These are phyloP conservation scores for Cosmopolites sordidus DNA, from an alignment of 2,888 invertebrate genomes.

Conservation along the genomic window DNA sequence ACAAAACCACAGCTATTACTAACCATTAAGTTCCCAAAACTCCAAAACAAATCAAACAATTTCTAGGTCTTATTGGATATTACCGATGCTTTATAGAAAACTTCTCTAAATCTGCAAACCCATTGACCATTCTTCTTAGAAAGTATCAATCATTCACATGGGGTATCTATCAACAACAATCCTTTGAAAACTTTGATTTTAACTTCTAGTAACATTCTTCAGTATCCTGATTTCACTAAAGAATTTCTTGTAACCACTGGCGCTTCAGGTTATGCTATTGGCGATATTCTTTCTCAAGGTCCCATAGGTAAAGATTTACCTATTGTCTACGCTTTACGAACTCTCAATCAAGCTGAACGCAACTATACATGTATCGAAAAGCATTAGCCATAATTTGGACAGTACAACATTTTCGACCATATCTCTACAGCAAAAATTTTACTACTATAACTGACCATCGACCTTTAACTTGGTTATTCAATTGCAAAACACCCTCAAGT, in stretches of 20 bases:
- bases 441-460: constrained; percentile 40
- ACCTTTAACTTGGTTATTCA: constrained; percentile 40
- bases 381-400: too few relatives aligned
- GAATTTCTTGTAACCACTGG: constrained; percentile 38
- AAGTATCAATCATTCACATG: constrained; percentile 2
- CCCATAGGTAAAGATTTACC: constrained; percentile 37
- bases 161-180: neutral
- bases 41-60: constrained; percentile 36
- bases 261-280: constrained; percentile 35
- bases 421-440: constrained; percentile 41
- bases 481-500: constrained; percentile 33
- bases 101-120: constrained; percentile 13
- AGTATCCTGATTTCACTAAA: constrained; percentile 35
- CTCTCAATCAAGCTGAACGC: constrained; percentile 34
- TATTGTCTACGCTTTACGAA: constrained; percentile 37
- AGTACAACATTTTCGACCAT: too few relatives aligned
- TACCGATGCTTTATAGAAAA: constrained; percentile 31
- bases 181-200: neutral
- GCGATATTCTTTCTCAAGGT: constrained; percentile 37
- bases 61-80: constrained; percentile 34
- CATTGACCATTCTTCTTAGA: constrained; percentile 11
- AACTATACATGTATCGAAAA: constrained; percentile 35
- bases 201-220: constrained; percentile 19
- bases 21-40: constrained; percentile 33
- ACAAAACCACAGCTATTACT: constrained; percentile 31